Base-by-base conservation (phyloP, 2,888 invertebrate genomes). In the Polyommatus icarus region DNA sequence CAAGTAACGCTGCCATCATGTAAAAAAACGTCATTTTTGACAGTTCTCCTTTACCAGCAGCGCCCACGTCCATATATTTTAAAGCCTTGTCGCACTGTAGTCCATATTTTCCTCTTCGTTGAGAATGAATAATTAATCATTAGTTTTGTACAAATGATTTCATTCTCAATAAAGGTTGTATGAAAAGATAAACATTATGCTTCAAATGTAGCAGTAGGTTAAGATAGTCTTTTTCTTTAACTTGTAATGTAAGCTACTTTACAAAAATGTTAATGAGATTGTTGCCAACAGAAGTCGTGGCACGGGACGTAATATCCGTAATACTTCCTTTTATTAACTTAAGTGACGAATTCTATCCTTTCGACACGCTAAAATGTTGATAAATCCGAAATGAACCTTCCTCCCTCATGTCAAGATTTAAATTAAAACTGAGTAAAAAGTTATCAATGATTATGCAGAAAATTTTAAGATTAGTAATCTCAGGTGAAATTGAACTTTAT, bases 231-330 rank as follows among this genome's bases (percentile, higher is more conserved):
- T 40, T 10, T 40, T 40, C 10, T 40, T 10, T 10, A 40, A 36
- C 10, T 40, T 40, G 2, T 40, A 40, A 40, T 8, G 24, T 24
- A 24, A 24, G n/a, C 40, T 59, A n/a, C 15, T 29, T 67, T 15
- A 12, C 15, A 67, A 67, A 67, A 67, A 67, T 67, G 12, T 18
- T 29, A 18, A 46, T 29, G 24, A 54, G 54, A 50, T 40, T 54
- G 83, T 82, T 84, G 81, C 84, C 85, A 82, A 87, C 86, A 87
- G 87, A 88, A 90, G 89, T 90, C 85, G 88, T 91, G 91, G 92
- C 92, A 93, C 92, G 92, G 90, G 92, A 89, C 92, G 91, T 89
- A 88, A 88, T 89, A 90, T 88, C 90, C 89, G 87, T 84, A 87
- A 86, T 86, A 89, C 89, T 90, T 85, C 88, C 84, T 85, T 90